Evolutionary conservation across 2,113 vertebrate species (phyloP).

Genomic region (Plestiodon gilberti): DNA sequence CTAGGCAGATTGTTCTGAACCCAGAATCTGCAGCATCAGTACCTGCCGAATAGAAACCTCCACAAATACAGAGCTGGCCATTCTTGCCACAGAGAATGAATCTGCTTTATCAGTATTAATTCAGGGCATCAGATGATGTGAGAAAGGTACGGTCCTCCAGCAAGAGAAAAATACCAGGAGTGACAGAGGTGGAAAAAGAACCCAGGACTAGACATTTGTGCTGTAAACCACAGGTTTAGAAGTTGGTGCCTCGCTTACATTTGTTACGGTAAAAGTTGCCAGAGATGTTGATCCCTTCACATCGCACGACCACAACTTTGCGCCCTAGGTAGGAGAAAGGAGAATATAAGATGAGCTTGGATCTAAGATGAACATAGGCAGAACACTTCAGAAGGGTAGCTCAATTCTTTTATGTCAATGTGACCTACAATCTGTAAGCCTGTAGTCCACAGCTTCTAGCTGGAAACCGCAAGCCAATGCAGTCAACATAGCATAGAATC

Average conservation of each 20-base stretch:
- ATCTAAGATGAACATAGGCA: too few species aligned
- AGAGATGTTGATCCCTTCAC: conserved; percentile 93
- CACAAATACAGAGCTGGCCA: background rate
- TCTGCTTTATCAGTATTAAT: background rate
- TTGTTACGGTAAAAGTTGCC: conserved; percentile 94
- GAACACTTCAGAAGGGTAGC: background rate
- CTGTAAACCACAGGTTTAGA: background rate
- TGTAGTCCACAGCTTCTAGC: background rate
- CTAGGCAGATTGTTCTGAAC: background rate
- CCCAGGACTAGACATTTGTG: background rate
- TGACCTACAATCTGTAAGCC: background rate
- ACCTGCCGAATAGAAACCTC: background rate
- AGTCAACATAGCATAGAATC: background rate
- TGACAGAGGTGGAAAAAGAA: background rate
- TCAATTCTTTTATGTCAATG: background rate
- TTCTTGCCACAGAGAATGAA: background rate
- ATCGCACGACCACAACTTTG: conserved; percentile 91
- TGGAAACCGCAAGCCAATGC: background rate
- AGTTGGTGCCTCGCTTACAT: conserved; percentile 74
- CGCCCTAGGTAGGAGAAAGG: conserved; percentile 73
- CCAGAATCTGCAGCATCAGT: background rate
- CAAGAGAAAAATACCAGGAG: background rate
- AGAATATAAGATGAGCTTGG: background rate
- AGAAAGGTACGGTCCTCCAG: background rate
- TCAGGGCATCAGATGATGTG: background rate